Base-by-base conservation (phyloP, 2,888 invertebrate genomes). In the Melieria omissa region DNA sequence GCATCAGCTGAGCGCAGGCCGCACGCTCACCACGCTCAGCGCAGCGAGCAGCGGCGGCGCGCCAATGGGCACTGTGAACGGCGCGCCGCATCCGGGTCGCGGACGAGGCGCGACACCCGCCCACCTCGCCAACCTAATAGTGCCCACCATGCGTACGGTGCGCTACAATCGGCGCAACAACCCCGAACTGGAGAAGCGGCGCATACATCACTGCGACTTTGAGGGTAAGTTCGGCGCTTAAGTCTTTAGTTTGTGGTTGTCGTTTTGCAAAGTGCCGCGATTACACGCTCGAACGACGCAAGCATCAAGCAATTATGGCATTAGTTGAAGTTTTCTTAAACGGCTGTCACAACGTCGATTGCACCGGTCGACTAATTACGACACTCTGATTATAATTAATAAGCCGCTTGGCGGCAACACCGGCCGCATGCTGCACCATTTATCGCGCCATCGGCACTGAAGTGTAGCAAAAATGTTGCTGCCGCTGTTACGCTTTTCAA, bases 151-250 rank as follows among this genome's bases (percentile, higher is more conserved):
- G 44, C 83, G 86, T 76, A 85, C 88, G 45, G 86, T 90, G 76
- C 95, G 94, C 84, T 97, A 96, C 88, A 98, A 98, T 89, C 90
- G 98, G 78, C 90, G 97, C 84, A 98, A 98, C 88, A 98, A 98
- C 88, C 98, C 98, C 0, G 98, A 98, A 86, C 88, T 98, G 80
- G 98, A 98, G 87, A 98, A 98, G 87, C 89, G 98, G 79, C 89
- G 98, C 84, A 97, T 98, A 81, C 98, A 98, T 86, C 97, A 95
- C 88, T 98, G 98, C 89, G 95, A 97, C 90, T 98, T 95, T 88
- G 92, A 95, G 86, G 95, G 95, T 95, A 88, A 90, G 74, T 70
- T 70, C 45, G 55, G 47, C 45, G 16, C 55, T 55, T 58, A 41
- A 67, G 64, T 57, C 47, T 72, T 66, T 64, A 14, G 14, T 42